These are phyloP conservation scores for Troilus luridus DNA, from an alignment of 2,888 invertebrate species.

Conservation along the genomic window DNA sequence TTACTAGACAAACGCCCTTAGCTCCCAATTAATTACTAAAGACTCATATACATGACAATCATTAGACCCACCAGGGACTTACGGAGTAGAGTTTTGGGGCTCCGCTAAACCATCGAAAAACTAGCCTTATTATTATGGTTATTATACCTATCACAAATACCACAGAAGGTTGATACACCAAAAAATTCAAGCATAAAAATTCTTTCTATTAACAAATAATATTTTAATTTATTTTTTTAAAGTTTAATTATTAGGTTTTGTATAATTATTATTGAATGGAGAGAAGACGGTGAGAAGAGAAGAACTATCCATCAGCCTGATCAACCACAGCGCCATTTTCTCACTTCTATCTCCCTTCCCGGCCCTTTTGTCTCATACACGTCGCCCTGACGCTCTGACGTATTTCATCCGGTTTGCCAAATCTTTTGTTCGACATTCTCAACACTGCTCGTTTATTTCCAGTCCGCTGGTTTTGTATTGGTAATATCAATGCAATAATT, in stretches of 20 bases:
- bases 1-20: too few relatives aligned
- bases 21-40: too few relatives aligned
- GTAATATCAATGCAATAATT: not conserved
- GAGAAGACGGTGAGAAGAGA: not conserved
- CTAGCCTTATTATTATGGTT: too few relatives aligned
- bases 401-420: constrained; percentile 19
- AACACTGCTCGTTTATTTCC: constrained; percentile 14
- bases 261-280: not conserved
- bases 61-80: too few relatives aligned
- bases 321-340: constrained; percentile 8
- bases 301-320: not conserved
- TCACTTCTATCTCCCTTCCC: constrained; percentile 8
- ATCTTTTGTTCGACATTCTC: constrained; percentile 35
- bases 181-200: too few relatives aligned
- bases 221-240: not conserved
- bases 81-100: too few relatives aligned
- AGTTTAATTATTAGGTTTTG: not conserved
- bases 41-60: too few relatives aligned
- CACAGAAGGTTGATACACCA: too few relatives aligned
- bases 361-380: not conserved
- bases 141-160: too few relatives aligned
- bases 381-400: not conserved
- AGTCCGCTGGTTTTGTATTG: not conserved
- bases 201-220: too few relatives aligned
- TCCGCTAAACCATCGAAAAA: too few relatives aligned